Evolutionary conservation across 2,888 invertebrate species (phyloP).

Genomic region (Eueremaeus valkanovi): DNA sequence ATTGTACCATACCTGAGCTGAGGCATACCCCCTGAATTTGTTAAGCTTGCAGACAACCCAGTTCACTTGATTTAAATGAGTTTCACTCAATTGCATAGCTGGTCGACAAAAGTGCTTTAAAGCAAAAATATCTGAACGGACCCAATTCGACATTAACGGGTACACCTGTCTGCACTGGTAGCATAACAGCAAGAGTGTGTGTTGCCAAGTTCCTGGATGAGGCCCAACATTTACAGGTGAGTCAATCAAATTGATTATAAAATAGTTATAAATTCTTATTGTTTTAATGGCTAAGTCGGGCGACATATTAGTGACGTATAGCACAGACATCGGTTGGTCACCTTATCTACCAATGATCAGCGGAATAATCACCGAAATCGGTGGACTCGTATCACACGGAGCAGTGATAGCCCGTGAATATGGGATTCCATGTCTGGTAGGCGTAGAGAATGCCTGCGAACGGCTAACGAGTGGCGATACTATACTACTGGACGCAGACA

Average conservation of each 20-base stretch:
- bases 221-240: slow-evolving; percentile 14
- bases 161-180: slow-evolving; percentile 35
- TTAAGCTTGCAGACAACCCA: too few species aligned
- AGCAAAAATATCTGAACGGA: slow-evolving; percentile 1
- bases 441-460: slow-evolving; percentile 63
- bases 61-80: too few species aligned
- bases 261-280: neutral
- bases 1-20: too few species aligned
- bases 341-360: slow-evolving; percentile 75
- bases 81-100: too few species aligned
- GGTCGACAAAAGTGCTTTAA: neutral
- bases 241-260: neutral
- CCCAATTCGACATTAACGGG: neutral
- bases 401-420: slow-evolving; percentile 79
- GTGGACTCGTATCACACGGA: slow-evolving; percentile 76
- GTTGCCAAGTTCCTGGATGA: slow-evolving; percentile 37
- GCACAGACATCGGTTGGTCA: slow-evolving; percentile 79
- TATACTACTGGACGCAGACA: slow-evolving; percentile 44
- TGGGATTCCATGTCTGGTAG: slow-evolving; percentile 76
- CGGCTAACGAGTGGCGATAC: slow-evolving; percentile 45
- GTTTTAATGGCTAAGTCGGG: slow-evolving; percentile 53
- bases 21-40: too few species aligned
- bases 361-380: slow-evolving; percentile 75
- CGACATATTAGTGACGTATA: slow-evolving; percentile 70
- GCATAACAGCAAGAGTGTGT: slow-evolving; percentile 13